Percentiles rank a stretch among this genome's conserved stretches.
These are phyloP conservation scores for Stichodactyla mertensii DNA, from an alignment of 64 coral and sea anemone species.

Conservation along the genomic window DNA sequence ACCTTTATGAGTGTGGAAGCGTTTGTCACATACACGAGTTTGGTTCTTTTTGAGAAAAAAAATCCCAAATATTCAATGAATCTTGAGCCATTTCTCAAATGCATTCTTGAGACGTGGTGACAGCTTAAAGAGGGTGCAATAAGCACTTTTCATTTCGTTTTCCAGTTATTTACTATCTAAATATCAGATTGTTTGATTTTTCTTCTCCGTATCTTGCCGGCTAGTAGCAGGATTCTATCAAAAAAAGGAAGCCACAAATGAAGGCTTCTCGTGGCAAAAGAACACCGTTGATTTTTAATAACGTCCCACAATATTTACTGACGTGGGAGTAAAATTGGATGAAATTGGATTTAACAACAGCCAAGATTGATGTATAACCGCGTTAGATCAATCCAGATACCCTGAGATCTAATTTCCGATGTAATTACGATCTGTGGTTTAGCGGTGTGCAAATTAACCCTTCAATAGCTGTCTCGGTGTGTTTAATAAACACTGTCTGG, in stretches of 20 bases:
- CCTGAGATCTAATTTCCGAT: conserved; percentile 23
- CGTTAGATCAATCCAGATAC: conserved; percentile 14
- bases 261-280: background rate
- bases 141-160: background rate
- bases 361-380: conserved; percentile 2
- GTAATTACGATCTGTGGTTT: conserved; percentile 28
- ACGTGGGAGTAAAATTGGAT: conserved; percentile 17
- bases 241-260: background rate
- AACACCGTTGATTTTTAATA: conserved; percentile 7
- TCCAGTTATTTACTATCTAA: background rate
- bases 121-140: background rate
- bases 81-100: background rate
- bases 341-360: conserved; percentile 22
- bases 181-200: conserved; percentile 10
- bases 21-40: background rate
- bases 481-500: conserved; percentile 23
- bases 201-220: background rate
- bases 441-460: conserved; percentile 29
- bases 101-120: background rate
- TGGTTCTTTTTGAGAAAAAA: background rate
- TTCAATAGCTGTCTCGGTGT: background rate
- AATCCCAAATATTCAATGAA: background rate
- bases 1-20: conserved; percentile 1
- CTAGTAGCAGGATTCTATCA: background rate
- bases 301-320: background rate